A percentile compares a stretch with the other conserved stretches of the same genome.
These are phyloP conservation scores for Tinea pellionella DNA, from an alignment of 2,888 invertebrate species.

Conservation along the genomic window DNA sequence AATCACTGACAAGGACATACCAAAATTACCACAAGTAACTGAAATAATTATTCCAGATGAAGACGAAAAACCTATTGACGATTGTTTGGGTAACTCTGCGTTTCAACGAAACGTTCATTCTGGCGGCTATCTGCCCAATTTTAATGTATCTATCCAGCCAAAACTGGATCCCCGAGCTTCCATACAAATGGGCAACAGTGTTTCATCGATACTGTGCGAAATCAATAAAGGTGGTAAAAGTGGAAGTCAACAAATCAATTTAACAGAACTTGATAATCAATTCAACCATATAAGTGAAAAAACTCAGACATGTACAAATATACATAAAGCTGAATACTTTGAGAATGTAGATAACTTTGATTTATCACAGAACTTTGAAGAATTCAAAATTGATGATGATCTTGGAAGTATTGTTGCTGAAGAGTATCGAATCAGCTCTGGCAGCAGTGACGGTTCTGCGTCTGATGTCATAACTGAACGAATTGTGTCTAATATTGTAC, in stretches of 20 bases:
- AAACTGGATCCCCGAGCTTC: constrained; percentile 64
- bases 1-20: constrained; percentile 72
- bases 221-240: constrained; percentile 64
- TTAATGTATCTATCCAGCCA: constrained; percentile 51
- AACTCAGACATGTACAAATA: constrained; percentile 26
- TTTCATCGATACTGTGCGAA: constrained; percentile 71
- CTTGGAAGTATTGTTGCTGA: constrained; percentile 61
- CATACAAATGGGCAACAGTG: constrained; percentile 72
- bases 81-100: constrained; percentile 29
- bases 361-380: constrained; percentile 82
- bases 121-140: constrained; percentile 52
- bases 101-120: constrained; percentile 35
- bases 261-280: constrained; percentile 56
- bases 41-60: constrained; percentile 79
- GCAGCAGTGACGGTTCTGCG: constrained; percentile 58
- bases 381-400: constrained; percentile 83
- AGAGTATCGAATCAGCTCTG: constrained; percentile 64
- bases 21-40: constrained; percentile 79
- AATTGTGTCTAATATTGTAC: constrained; percentile 36
- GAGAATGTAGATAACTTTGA: constrained; percentile 73
- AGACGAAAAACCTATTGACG: constrained; percentile 57
- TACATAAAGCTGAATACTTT: constrained; percentile 56
- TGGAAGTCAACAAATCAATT: constrained; percentile 52
- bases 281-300: constrained; percentile 43
- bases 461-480: constrained; percentile 57